Evolutionary conservation across 2,888 invertebrate species (phyloP), one percentile per base, ranked within the genome.

Genomic region (Caradrina clavipalpis): DNA sequence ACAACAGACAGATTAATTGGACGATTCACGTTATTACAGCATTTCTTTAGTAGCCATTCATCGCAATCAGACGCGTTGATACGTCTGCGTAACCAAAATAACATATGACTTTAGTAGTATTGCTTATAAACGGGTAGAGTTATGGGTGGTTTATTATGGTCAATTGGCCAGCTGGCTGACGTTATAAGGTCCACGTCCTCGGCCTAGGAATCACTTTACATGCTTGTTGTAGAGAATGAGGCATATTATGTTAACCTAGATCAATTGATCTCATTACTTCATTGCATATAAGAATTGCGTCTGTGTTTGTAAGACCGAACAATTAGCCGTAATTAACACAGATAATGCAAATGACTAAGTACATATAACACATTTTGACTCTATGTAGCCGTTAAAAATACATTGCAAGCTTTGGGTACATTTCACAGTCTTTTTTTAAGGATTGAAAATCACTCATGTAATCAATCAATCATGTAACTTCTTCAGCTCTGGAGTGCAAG

Each of bases 111-210:
- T 55, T 45, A 57, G 45, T 15, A 58, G 22, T 70, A 71, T n/a
- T 39, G 42, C 50, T 58, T 26, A n/a, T 50, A 21, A n/a, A 60
- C 56, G 70, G 53, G 53, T 66, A 17, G 39, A 6, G 55, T 39
- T 66, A 65, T 39, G 51, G 64, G 22, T 31, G 2, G n/a, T 59
- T 69, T 56, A 70, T 69, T 56, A 55, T 17, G 50, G 61, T 15
- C 55, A 76, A 82, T 78, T 82, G 79, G 58, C 54, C 31, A 56
- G 54, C n/a, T 66, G 39, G 42, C 21, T 80, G 76, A 68, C 80
- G 79, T 72, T 76, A 80, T 22, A 69, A 56, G 69, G 56, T 66
- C 19, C 68, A 68, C 61, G 79, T 79, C 80, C 82, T 81, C 82
- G 80, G 72, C 60, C 68, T 58, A 76, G 50, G 62, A 61, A 63